Evolutionary conservation across 92 coral and sea anemone species (phyloP).

Genomic region (Actinernus sp.): DNA sequence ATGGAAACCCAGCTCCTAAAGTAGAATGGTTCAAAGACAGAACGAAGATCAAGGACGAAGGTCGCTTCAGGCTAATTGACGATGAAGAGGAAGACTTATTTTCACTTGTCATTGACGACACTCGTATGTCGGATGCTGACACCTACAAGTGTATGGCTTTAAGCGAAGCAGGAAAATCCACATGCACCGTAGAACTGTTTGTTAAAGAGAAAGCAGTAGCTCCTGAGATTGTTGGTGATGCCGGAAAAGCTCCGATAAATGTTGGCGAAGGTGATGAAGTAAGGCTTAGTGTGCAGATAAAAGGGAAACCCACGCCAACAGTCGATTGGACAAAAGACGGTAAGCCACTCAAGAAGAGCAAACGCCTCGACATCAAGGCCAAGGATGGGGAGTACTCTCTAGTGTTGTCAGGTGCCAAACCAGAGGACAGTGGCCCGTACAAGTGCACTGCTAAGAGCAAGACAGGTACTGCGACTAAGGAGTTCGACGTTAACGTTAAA

Average conservation of each 20-base stretch:
- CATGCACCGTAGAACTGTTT: constrained; percentile 79
- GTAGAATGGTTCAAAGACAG: constrained; percentile 93
- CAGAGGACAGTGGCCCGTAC: constrained; percentile 90
- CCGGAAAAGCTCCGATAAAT: constrained; percentile 53
- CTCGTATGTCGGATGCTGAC: constrained; percentile 74
- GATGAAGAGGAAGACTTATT: constrained; percentile 79
- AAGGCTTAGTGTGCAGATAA: constrained; percentile 67
- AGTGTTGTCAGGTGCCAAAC: constrained; percentile 56
- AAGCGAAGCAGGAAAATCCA: constrained; percentile 79
- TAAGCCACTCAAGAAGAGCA: constrained; percentile 71
- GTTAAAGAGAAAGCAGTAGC: constrained; percentile 75
- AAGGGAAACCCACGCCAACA: constrained; percentile 87
- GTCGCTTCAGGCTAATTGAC: constrained; percentile 76
- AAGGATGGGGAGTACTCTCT: constrained; percentile 74
- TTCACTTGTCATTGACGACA: constrained; percentile 78
- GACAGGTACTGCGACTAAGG: constrained; percentile 75
- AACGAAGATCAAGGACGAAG: constrained; percentile 75
- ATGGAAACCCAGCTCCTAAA: constrained; percentile 80
- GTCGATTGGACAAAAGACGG: constrained; percentile 90
- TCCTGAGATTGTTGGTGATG: constrained; percentile 68
- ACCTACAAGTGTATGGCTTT: constrained; percentile 77
- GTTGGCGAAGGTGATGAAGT: constrained; percentile 82
- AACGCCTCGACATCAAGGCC: constrained; percentile 48
- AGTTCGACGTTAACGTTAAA: constrained; percentile 84
- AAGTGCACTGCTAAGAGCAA: constrained; percentile 88